These are phyloP conservation scores for Hozukius guyotensis DNA, from an alignment of 2,797 vertebrate genomes.

Conservation along the genomic window DNA sequence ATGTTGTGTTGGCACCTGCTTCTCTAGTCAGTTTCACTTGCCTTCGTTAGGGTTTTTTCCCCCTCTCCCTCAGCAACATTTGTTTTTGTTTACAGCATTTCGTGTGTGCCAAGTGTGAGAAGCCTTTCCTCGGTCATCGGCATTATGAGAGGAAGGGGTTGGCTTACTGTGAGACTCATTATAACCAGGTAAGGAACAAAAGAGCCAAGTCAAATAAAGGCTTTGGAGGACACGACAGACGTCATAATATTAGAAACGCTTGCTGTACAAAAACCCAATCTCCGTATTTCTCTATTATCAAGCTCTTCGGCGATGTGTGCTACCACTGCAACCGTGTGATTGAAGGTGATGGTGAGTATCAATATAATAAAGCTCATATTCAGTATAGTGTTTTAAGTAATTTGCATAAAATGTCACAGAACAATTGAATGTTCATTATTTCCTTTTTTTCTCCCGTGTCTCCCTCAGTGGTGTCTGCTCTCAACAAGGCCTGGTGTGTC, in stretches of 20 bases:
- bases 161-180: conserved; percentile 99
- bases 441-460: not conserved
- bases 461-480: conserved; percentile 92
- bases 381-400: not conserved
- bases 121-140: conserved; percentile 97
- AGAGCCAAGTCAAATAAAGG: not conserved
- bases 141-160: conserved; percentile 98
- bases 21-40: not conserved
- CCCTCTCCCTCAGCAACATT: conserved; percentile 6
- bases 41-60: not conserved
- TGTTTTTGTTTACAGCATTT: conserved; percentile 81
- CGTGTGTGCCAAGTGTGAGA: conserved; percentile 90
- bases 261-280: conserved; percentile 4
- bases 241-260: not conserved
- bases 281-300: conserved; percentile 29
- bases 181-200: conserved; percentile 91
- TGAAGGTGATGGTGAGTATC: conserved; percentile 94
- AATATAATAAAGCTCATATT: conserved; percentile 20
- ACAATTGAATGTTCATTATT: not conserved
- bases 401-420: conserved; percentile 1
- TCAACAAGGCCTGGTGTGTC: conserved; percentile 99
- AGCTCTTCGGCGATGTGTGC: conserved; percentile 98
- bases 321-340: conserved; percentile 99
- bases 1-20: conserved; percentile 12
- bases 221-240: not conserved